Base-by-base conservation (phyloP, 2,888 invertebrate species). In the Alentia gelatinosa region DNA sequence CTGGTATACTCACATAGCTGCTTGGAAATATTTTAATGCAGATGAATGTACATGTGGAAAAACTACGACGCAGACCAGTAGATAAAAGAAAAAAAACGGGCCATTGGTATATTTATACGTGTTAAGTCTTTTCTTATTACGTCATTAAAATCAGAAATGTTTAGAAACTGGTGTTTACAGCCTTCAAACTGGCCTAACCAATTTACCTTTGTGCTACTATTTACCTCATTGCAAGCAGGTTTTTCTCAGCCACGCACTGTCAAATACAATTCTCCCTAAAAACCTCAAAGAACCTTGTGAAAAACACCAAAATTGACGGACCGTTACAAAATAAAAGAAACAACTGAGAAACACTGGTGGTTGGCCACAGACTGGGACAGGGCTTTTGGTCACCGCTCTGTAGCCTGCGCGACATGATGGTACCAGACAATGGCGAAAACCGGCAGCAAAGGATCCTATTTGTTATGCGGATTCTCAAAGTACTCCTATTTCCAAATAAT, bases 201-300 rank as follows among this genome's bases (percentile, higher is more conserved):
- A n/a, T 9, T n/a, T 56, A 19, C 56, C 12, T 56, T 56, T 56
- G 1, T 56, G 56, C n/a, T 56, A 4, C 74, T 74, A 33, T 74
- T 74, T 74, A 74, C 3, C 56, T n/a, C 74, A 26, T 74, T 74
- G 12, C 26, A 5, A 74, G 19, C 7, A 26, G n/a, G 12, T 33
- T 74, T 47, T 47, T 74, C 15, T 33, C 79, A 35, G 79, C 79
- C 79, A 79, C 79, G 79, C 37, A 79, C 79, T 79, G 79, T 79
- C 79, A 79, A 79, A 79, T 79, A 79, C 37, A 39, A 79, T 79
- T 39, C 15, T 26, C 23, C 19, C 12, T 15, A 79, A 79, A 35
- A 23, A 3, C 15, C 7, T 4, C 0, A 23, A 79, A 79, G 23
- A 0, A 9, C 3, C 68, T 37, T 79, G 35, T 1, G 4, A 37